These are phyloP conservation scores for Pelodytes ibericus DNA, from an alignment of 2,797 vertebrate genomes.

Conservation along the genomic window DNA sequence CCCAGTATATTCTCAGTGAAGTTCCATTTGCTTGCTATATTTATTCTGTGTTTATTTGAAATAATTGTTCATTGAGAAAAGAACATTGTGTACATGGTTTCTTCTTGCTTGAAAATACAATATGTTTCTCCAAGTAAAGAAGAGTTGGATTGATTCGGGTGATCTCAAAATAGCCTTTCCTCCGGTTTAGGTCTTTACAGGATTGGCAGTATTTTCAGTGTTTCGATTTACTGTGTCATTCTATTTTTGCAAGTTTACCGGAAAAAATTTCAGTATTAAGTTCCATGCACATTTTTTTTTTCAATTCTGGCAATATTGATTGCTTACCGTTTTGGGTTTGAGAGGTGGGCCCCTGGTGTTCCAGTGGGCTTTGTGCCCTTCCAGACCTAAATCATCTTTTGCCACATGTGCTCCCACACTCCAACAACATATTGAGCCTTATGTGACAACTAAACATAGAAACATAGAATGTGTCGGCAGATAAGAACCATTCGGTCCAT, in stretches of 20 bases:
- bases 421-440: too few relatives aligned
- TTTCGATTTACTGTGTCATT: slow-evolving; percentile 10
- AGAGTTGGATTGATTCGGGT: slow-evolving; percentile 39
- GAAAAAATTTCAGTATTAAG: background rate
- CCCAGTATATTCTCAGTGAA: slow-evolving; percentile 22
- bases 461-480: too few relatives aligned
- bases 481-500: too few relatives aligned
- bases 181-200: slow-evolving; percentile 11
- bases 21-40: slow-evolving; percentile 21
- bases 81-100: slow-evolving; percentile 49
- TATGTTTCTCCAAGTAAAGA: slow-evolving; percentile 15
- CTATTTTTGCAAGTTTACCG: background rate
- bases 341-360: too few relatives aligned
- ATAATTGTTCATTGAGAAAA: slow-evolving; percentile 45
- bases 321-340: too few relatives aligned
- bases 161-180: slow-evolving; percentile 29
- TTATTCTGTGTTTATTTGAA: slow-evolving; percentile 38
- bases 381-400: too few relatives aligned
- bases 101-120: slow-evolving; percentile 29
- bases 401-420: too few relatives aligned
- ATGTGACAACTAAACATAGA: too few relatives aligned
- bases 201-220: background rate
- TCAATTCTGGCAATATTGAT: too few relatives aligned
- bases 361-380: too few relatives aligned
- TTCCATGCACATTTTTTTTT: slow-evolving; percentile 12